phyloP scores from a whole-genome alignment of 2,797 vertebrate genomes.

The Chaetodon trifasciatus region DNA sequence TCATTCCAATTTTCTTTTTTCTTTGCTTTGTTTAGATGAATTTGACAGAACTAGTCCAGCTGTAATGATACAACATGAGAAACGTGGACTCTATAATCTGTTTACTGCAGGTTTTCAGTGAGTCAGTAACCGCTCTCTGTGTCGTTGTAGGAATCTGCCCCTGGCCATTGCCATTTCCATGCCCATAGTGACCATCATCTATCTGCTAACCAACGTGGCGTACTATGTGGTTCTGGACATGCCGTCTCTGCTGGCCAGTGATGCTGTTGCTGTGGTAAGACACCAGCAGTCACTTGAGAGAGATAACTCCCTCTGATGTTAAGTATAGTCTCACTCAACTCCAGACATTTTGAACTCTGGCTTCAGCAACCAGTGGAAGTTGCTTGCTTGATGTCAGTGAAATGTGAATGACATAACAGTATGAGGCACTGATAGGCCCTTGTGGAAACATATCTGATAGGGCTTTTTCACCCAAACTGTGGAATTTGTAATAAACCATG shows the following conservation, averaged over 20 bases:
- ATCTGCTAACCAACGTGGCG: constrained; percentile 89
- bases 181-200: constrained; percentile 90
- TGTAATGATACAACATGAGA: neutral
- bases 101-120: neutral
- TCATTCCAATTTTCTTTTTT: no score
- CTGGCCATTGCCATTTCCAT: constrained; percentile 90
- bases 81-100: neutral
- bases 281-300: constrained; percentile 12
- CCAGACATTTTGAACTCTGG: neutral
- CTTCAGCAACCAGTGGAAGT: neutral
- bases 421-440: neutral
- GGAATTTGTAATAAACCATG: neutral
- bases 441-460: neutral
- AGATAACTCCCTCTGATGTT: constrained; percentile 27
- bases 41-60: neutral
- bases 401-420: no score
- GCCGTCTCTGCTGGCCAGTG: constrained; percentile 87
- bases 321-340: constrained; percentile 48
- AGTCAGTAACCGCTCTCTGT: neutral
- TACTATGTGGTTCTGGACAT: constrained; percentile 91
- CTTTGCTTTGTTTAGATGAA: neutral
- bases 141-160: constrained; percentile 86
- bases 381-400: neutral
- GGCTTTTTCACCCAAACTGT: no score
- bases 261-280: constrained; percentile 90